A percentile compares a stretch with the other conserved stretches of the same genome.
phyloP scores from a whole-genome alignment of 53 echinoderm and acorn worm genomes.

The Pentamera pediparva region DNA sequence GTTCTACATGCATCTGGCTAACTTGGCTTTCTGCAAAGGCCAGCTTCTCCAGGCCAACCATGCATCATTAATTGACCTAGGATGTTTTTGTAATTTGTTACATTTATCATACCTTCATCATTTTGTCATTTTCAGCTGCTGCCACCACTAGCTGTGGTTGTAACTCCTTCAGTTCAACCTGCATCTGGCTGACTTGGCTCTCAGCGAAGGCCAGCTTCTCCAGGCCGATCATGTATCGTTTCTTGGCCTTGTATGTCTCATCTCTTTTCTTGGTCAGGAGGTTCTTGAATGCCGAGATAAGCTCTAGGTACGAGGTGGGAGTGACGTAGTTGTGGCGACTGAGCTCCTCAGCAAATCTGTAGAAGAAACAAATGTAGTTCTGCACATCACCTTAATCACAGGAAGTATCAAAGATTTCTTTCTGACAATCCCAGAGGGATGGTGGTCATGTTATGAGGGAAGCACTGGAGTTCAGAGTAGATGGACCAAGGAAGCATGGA shows the following conservation, averaged over 20 bases:
- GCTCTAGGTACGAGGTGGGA: conserved; percentile 93
- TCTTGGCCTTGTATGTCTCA: conserved; percentile 82
- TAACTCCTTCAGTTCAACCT: conserved; percentile 86
- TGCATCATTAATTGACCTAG: too few species aligned
- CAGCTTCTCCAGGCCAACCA: too few species aligned
- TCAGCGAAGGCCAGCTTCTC: conserved; percentile 98
- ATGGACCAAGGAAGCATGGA: too few species aligned
- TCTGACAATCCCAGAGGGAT: too few species aligned
- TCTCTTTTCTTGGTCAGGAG: conserved; percentile 87
- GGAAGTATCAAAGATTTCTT: too few species aligned
- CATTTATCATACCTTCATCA: conserved; percentile 99
- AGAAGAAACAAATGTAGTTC: background rate
- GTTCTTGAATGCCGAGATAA: conserved; percentile 98
- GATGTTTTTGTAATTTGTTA: too few species aligned
- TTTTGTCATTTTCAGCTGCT: conserved; percentile 94
- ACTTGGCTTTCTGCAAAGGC: conserved; percentile 93
- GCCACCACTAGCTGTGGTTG: conserved; percentile 94
- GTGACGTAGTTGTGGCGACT: conserved; percentile 97
- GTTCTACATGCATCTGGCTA: conserved; percentile 78
- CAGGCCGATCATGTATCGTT: conserved; percentile 82
- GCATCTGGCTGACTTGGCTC: conserved; percentile 91
- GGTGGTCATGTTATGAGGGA: too few species aligned
- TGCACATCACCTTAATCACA: too few species aligned
- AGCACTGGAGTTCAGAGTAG: too few species aligned
- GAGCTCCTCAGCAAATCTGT: conserved; percentile 74